A percentile compares a stretch with the other conserved stretches of the same genome.
phyloP scores from a whole-genome alignment of 1,140 invertebrate species.

The Meteorus sp. region DNA sequence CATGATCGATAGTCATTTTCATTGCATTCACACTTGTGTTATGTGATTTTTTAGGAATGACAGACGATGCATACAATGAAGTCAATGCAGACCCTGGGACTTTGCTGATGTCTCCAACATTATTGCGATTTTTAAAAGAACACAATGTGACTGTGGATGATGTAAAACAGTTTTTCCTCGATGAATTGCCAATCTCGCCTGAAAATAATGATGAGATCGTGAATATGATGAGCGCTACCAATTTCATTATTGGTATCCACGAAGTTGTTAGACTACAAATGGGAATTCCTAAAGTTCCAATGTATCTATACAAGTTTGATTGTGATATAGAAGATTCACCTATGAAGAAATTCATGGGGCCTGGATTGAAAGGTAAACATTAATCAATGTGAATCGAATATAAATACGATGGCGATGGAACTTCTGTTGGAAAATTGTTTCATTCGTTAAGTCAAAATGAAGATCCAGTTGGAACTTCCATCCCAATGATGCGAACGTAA shows the following conservation, averaged over 20 bases:
- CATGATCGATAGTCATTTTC: too few species aligned
- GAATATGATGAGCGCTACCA: neutral
- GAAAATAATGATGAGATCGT: constrained; percentile 9
- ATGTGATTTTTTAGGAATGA: too few species aligned
- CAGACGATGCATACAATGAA: too few species aligned
- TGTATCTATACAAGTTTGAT: constrained; percentile 61
- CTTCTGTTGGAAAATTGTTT: too few species aligned
- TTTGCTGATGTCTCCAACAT: neutral
- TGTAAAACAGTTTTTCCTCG: constrained; percentile 54
- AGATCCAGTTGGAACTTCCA: too few species aligned
- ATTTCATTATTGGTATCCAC: constrained; percentile 22
- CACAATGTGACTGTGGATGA: constrained; percentile 43
- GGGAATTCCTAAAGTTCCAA: constrained; percentile 35
- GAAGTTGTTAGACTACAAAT: constrained; percentile 43
- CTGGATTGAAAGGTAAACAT: constrained; percentile 7
- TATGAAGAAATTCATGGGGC: constrained; percentile 9
- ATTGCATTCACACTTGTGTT: too few species aligned
- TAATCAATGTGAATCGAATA: too few species aligned
- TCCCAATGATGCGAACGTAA: too few species aligned
- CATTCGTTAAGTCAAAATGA: too few species aligned
- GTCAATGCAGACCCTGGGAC: constrained; percentile 6
- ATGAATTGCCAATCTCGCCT: constrained; percentile 8
- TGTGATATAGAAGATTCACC: constrained; percentile 36
- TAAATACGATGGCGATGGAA: too few species aligned
- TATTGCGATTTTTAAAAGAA: neutral